Evolutionary conservation across 2,888 invertebrate species (phyloP).

Genomic region (Yponomeuta plumbellus): DNA sequence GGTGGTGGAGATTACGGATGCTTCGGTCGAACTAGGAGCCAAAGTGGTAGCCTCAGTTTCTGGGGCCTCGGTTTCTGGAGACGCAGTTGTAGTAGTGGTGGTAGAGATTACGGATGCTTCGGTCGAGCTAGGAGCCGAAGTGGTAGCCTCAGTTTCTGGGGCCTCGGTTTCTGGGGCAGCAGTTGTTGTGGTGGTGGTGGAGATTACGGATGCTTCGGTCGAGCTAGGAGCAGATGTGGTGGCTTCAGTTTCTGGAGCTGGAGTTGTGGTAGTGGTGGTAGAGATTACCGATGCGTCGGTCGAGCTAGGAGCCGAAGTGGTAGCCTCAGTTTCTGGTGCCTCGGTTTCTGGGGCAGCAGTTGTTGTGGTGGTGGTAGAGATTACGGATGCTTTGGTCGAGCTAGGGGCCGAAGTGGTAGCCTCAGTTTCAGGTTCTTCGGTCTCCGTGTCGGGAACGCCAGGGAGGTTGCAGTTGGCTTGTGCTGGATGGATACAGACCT

Average conservation of each 20-base stretch:
- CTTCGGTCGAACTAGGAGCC: not conserved
- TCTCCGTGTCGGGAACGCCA: conserved; percentile 24
- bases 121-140: not conserved
- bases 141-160: not conserved
- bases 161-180: not conserved
- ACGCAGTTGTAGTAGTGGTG: not conserved
- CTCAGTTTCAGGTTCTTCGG: not conserved
- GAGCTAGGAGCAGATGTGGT: not conserved
- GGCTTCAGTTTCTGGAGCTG: not conserved
- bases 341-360: not conserved
- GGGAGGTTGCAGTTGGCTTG: conserved; percentile 38
- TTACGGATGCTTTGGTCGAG: not conserved
- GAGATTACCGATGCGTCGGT: not conserved
- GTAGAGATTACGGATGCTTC: conserved; percentile 1
- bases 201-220: not conserved
- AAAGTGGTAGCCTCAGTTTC: not conserved
- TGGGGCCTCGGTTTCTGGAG: not conserved
- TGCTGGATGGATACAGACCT: conserved; percentile 44
- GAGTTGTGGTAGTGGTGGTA: not conserved
- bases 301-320: not conserved
- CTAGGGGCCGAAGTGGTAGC: not conserved
- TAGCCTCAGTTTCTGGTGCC: conserved; percentile 6
- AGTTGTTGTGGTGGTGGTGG: not conserved
- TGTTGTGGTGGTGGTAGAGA: not conserved
- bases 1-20: not conserved